These are phyloP conservation scores for Oenanthe oenanthe DNA, from an alignment of 2,113 vertebrate genomes.

Conservation along the genomic window DNA sequence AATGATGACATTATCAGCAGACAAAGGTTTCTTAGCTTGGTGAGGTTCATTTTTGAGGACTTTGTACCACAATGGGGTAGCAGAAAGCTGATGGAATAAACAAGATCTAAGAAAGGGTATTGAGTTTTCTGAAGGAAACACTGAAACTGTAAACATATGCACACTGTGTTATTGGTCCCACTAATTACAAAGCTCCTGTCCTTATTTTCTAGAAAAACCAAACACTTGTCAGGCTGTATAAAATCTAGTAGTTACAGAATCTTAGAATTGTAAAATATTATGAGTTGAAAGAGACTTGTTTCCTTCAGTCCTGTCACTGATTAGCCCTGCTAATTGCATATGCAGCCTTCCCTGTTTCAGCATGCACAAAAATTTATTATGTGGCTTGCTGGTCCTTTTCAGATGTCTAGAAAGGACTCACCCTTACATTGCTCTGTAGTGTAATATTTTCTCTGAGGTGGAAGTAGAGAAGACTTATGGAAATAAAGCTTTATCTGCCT, in stretches of 20 bases:
- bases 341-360: neutral
- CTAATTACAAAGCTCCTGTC: neutral
- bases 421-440: slow-evolving; percentile 8
- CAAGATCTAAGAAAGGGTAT: neutral
- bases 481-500: slow-evolving; percentile 47
- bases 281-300: neutral
- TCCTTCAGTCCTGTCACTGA: neutral
- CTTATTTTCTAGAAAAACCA: neutral
- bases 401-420: slow-evolving; percentile 2
- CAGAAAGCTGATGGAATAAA: neutral
- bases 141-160: neutral
- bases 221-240: neutral
- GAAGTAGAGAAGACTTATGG: slow-evolving; percentile 11
- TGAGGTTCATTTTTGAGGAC: neutral
- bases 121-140: neutral
- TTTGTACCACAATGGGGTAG: neutral
- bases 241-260: too few relatives aligned
- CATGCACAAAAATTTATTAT: slow-evolving; percentile 5
- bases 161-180: neutral
- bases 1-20: neutral
- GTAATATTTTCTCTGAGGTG: slow-evolving; percentile 17
- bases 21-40: neutral
- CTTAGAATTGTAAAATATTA: too few relatives aligned
- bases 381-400: slow-evolving; percentile 15
- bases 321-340: neutral